phyloP scores from a whole-genome alignment of 2,797 vertebrate species.

The Rhabdomys pumilio region DNA sequence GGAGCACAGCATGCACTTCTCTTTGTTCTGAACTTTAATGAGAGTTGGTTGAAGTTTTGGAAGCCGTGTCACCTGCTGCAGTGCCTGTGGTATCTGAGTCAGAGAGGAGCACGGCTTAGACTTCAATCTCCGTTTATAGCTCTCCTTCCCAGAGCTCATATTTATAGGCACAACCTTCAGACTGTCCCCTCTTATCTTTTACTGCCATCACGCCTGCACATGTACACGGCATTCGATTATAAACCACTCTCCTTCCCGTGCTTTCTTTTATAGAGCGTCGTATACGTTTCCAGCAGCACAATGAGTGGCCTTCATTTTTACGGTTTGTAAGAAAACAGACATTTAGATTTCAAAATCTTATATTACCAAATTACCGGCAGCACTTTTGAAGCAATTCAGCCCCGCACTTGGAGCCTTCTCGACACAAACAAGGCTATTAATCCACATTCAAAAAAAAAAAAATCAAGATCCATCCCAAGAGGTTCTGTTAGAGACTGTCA shows the following conservation, averaged over 20 bases:
- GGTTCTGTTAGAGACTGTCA: background rate
- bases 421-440: conserved; percentile 14
- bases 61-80: background rate
- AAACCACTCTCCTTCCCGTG: background rate
- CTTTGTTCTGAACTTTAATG: background rate
- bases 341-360: conserved; percentile 82
- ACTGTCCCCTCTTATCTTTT: conserved; percentile 42
- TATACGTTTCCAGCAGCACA: background rate
- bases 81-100: background rate
- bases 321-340: conserved; percentile 77
- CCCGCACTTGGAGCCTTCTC: background rate
- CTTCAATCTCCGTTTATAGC: background rate
- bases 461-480: background rate
- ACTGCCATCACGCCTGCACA: background rate
- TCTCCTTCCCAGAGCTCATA: background rate
- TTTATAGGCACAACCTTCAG: conserved; percentile 57
- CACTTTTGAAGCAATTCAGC: conserved; percentile 13
- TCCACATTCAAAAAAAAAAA: background rate
- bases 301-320: conserved; percentile 51
- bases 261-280: conserved; percentile 42
- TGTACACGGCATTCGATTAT: background rate
- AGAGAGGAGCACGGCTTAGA: too few species aligned
- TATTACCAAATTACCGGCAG: conserved; percentile 79
- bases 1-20: background rate
- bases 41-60: background rate